Base-by-base conservation (phyloP, 1,140 invertebrate species). In the Bombus affinis region DNA sequence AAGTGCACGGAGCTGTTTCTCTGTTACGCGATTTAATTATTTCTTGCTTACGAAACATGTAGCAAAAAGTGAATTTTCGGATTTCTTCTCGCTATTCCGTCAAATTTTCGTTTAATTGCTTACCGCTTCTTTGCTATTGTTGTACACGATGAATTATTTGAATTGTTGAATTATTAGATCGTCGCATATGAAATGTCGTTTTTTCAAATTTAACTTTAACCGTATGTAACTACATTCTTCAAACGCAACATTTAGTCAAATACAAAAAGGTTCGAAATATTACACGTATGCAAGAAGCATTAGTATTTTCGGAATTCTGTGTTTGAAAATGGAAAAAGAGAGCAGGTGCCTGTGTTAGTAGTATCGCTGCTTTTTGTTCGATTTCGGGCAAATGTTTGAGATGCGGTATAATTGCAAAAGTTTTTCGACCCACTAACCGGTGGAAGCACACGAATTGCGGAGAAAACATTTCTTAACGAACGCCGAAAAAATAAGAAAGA, bases 1-100 rank as follows among this genome's bases (percentile, higher is more conserved):
- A 47, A 53, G 10, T 68, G 25, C 44, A 37, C 13, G 4, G 2
- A 18, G 6, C 28, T 18, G 25, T 35, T 35, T 35, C 32, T 85
- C 35, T 39, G n/a, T 12, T 59, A 37, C 37, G 25, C 13, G 68
- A 22, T 18, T 59, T 37, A 65, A 89, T 85, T 81, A 77, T 78
- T 88, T 78, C 81, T 87, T 76, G 32, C 35, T 78, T 78, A 22
- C 72, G 70, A 13, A 65, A 78, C 47, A 15, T 4, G 8, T 18
- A 13, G 32, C 18, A 18, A 35, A 6, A 22, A 15, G 8, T 25
- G 39, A 15, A n/a, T 2, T 72, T 39, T 44, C 35, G 4, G 18
- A 35, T n/a, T 9, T 44, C 3, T 10, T 39, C 37, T 13, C 53
- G 5, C 3, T 47, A 13, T 47, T 47, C 4, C 44, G 44, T 18